A percentile compares a stretch with the other conserved stretches of the same genome.
phyloP scores from a whole-genome alignment of 2,888 invertebrate species.

The Pecten maximus region DNA sequence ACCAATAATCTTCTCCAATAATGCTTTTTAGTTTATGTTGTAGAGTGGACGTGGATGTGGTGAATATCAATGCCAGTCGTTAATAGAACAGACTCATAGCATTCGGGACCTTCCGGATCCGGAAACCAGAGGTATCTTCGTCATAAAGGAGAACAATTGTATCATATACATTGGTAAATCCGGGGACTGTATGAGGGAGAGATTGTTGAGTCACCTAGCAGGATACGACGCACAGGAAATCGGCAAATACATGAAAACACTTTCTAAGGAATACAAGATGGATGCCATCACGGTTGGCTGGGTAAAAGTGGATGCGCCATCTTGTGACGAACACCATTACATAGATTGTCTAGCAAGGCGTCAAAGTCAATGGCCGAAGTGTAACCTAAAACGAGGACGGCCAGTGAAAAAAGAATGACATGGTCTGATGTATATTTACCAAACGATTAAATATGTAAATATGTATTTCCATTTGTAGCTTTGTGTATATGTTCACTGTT shows the following conservation, averaged over 20 bases:
- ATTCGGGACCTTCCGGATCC: constrained; percentile 38
- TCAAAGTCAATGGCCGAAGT: constrained; percentile 41
- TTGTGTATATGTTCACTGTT: no score
- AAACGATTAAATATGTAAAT: no score
- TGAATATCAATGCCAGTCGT: constrained; percentile 37
- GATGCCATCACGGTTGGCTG: constrained; percentile 38
- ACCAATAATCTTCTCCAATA: not conserved
- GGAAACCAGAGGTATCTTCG: constrained; percentile 46
- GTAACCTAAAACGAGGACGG: constrained; percentile 44
- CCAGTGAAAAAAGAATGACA: constrained; percentile 37
- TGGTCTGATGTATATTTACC: not conserved
- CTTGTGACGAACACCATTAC: constrained; percentile 47
- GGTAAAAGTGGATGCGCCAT: constrained; percentile 39
- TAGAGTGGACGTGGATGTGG: constrained; percentile 42
- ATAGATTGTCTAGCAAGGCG: constrained; percentile 40
- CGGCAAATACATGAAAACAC: constrained; percentile 46
- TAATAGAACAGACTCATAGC: constrained; percentile 34
- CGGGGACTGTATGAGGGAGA: constrained; percentile 45
- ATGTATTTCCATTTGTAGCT: no score
- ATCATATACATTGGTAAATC: constrained; percentile 46
- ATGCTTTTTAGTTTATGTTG: not conserved
- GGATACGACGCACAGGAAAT: constrained; percentile 45
- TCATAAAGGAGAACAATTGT: constrained; percentile 43
- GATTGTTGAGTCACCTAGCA: constrained; percentile 43
- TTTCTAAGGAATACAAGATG: constrained; percentile 39